Evolutionary conservation across 2,113 vertebrate genomes (phyloP), one percentile per base, ranked within the genome.

Genomic region (Haemorhous mexicanus): DNA sequence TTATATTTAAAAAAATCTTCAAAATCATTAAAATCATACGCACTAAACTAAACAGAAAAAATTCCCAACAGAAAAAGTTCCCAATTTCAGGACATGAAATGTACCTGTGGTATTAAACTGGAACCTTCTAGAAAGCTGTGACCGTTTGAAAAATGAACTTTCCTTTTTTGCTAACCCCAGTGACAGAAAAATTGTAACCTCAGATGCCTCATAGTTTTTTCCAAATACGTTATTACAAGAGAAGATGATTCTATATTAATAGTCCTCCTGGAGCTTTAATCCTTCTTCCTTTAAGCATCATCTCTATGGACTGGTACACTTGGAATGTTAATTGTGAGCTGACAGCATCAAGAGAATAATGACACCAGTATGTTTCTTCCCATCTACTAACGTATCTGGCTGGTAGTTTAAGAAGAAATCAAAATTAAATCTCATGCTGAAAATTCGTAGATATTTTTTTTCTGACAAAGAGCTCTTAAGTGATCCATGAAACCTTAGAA

Each of bases 81-180:
- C 18, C 43, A 46, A 64, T 44, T 79, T 89, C 39, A 84, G 86
- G n/a, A 58, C 7, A 16, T 13, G 18, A 11, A 64, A 69, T 80
- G 75, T 80, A 86, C 84, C 64, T 24, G 28, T 70, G 83, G 74
- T 56, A 81, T 96, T 88, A 77, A 89, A 87, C 76, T 92, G 91
- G 84, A 97, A 92, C 88, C 88, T 87, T 94, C 76, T 75, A 90
- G 77, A 94, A 90, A 73, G 82, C 59, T 7, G 13, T 18, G 20
- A 72, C 6, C 23, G 1, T 50, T 87, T 30, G 75, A 66, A 81
- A 87, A 77, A 50, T 3, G 18, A 85, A 66, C 35, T 64, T 64
- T n/a, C 63, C 32, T 43, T 58, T 56, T 73, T 77, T 32, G 59
- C 10, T 50, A 52, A 72, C 47, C 30, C 16, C 10, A 63, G 2